Evolutionary conservation across 1,140 invertebrate species (phyloP).

Genomic region (Aricia agestis): DNA sequence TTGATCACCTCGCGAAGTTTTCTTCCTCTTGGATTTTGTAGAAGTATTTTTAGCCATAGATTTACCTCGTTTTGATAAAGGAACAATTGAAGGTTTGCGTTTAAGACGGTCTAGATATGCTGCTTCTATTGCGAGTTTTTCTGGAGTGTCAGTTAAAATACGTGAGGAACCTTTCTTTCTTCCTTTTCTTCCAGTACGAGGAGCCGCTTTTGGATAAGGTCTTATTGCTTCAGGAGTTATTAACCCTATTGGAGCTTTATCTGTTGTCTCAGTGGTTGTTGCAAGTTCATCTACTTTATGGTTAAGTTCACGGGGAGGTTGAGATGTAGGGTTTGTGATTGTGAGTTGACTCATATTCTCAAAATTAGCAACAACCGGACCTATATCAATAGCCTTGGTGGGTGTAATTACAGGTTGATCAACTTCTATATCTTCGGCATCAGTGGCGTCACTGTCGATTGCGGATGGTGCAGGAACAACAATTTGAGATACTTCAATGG

Average conservation of each 20-base stretch:
- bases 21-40: constrained; percentile 8
- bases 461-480: neutral
- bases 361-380: neutral
- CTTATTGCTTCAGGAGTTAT: constrained; percentile 12
- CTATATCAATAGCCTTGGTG: neutral
- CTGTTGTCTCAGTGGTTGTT: no score
- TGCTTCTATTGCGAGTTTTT: constrained; percentile 9
- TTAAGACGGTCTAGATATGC: constrained; percentile 3
- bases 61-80: constrained; percentile 12
- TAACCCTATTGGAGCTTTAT: no score
- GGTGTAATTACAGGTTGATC: constrained; percentile 1
- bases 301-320: neutral
- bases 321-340: neutral
- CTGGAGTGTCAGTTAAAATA: constrained; percentile 18
- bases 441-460: constrained; percentile 12
- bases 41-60: neutral
- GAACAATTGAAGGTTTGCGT: neutral
- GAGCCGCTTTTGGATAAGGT: constrained; percentile 8
- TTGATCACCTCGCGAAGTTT: neutral
- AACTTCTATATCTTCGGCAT: constrained; percentile 14
- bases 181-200: constrained; percentile 15
- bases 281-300: neutral
- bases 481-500: constrained; percentile 4
- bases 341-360: neutral
- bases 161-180: constrained; percentile 15